Evolutionary conservation across 37 sponge, comb jelly and placozoan genomes (phyloP).

Genomic region (Halisarca cf. caerulea): DNA sequence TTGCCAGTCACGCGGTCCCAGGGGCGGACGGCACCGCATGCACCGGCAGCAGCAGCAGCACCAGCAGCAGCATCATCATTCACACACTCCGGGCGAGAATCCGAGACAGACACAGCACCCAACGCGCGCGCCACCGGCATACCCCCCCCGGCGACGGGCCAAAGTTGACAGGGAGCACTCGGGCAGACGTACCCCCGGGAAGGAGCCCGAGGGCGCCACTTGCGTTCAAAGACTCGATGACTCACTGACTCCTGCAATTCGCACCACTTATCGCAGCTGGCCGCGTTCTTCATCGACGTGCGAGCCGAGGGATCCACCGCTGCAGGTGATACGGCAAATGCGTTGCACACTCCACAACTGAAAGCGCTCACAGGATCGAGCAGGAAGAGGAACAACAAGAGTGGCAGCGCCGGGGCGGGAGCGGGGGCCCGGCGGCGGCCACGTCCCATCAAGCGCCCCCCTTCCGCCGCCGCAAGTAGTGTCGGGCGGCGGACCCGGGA

Average conservation of each 20-base stretch:
- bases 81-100: neutral
- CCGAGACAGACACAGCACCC: no score
- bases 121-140: no score
- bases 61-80: no score
- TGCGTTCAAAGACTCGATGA: slow-evolving; percentile 94
- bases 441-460: neutral
- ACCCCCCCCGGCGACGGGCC: no score
- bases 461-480: no score
- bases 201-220: slow-evolving; percentile 59
- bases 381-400: slow-evolving; percentile 1
- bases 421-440: slow-evolving; percentile 16
- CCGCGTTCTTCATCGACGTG: slow-evolving; percentile 86
- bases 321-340: slow-evolving; percentile 45
- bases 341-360: neutral
- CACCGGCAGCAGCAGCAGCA: no score
- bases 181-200: slow-evolving; percentile 50
- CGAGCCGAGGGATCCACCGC: slow-evolving; percentile 89
- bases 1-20: no score
- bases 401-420: slow-evolving; percentile 30
- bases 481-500: slow-evolving; percentile 22
- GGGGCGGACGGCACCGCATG: neutral
- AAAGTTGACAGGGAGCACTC: slow-evolving; percentile 41
- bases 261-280: slow-evolving; percentile 84
- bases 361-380: no score
- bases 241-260: slow-evolving; percentile 91